Evolutionary conservation across 2,113 vertebrate species (phyloP).

Genomic region (Theristicus caerulescens): DNA sequence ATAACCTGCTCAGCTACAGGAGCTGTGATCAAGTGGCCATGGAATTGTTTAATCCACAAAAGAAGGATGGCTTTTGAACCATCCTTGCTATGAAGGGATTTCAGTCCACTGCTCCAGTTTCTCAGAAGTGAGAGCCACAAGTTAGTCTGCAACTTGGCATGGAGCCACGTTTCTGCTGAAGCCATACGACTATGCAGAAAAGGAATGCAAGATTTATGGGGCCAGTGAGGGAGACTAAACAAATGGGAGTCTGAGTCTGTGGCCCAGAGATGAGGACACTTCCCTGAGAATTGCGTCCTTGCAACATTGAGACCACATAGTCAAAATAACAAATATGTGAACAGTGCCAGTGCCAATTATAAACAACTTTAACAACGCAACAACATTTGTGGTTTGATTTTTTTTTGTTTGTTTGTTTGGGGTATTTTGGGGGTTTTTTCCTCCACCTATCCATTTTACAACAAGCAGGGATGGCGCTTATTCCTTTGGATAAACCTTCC

Average conservation of each 20-base stretch:
- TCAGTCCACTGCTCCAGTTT: not conserved
- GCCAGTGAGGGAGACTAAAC: slow-evolving; percentile 14
- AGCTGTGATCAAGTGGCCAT: not conserved
- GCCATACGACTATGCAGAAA: not conserved
- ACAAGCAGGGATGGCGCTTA: not conserved
- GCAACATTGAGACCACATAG: not conserved
- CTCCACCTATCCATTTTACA: not conserved
- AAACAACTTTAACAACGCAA: not conserved
- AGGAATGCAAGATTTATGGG: slow-evolving; percentile 62
- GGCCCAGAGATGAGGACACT: not conserved
- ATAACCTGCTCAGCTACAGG: not conserved
- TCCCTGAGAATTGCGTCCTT: not conserved
- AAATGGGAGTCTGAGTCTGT: slow-evolving; percentile 5
- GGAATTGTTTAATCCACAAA: not conserved
- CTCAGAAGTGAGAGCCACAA: not conserved
- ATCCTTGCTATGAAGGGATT: not conserved
- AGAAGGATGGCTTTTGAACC: not conserved
- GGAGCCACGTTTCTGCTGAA: slow-evolving; percentile 15
- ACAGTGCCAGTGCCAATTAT: not conserved
- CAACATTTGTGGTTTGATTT: not conserved
- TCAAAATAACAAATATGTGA: not conserved
- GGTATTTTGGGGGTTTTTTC: not conserved
- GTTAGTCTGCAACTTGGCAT: not conserved
- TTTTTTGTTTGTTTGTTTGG: not conserved
- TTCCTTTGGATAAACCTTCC: not conserved